Base-by-base conservation (phyloP, 2,888 invertebrate species). In the Morinoia aosen region DNA sequence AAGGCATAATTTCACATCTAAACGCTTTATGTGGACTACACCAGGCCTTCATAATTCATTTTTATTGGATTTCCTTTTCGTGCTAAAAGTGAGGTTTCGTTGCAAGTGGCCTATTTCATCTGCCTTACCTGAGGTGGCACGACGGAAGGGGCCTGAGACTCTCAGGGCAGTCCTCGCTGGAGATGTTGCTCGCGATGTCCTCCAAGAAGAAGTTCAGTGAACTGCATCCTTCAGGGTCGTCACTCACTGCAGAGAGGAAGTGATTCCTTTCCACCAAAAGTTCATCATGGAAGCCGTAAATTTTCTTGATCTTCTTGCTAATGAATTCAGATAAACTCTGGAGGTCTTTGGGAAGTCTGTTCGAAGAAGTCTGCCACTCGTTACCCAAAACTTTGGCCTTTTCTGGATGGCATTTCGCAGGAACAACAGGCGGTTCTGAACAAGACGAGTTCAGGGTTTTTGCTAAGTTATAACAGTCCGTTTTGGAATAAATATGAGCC, bases 241-340 rank as follows among this genome's bases (percentile, higher is more conserved):
- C 93, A 33, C 48, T 90, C 56, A 56, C 56, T 14, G 90, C 90
- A 11, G 57, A 93, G 33, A 93, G 93, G 57, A 93, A 57, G 93
- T 57, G 93, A 93, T 93, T 93, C 57, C 93, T 93, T 57, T 93
- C 93, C 25, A 33, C 33, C 57, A 93, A 93, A 93, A 93, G 8
- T 57, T 93, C 93, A 93, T 93, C 93, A 57, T 93, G 39, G 93
- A 93, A 93, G 93, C 93, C 93, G 58, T 93, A 93, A 93, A 93
- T 93, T 93, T 93, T 93, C 93, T 93, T 93, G 19, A 93, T 93
- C 58, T 93, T 93, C 33, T 57, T 93, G 33, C 93, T 93, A 93
- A 93, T 93, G 93, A 93, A 93, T 93, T 93, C 93, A 8, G 93
- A 93, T 57, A 93, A 93, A 93, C 93, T 93, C 57, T 93, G 93